A percentile compares a stretch with the other conserved stretches of the same genome.
phyloP scores from a whole-genome alignment of 2,797 vertebrate genomes.

The Cirrhinus mrigala region DNA sequence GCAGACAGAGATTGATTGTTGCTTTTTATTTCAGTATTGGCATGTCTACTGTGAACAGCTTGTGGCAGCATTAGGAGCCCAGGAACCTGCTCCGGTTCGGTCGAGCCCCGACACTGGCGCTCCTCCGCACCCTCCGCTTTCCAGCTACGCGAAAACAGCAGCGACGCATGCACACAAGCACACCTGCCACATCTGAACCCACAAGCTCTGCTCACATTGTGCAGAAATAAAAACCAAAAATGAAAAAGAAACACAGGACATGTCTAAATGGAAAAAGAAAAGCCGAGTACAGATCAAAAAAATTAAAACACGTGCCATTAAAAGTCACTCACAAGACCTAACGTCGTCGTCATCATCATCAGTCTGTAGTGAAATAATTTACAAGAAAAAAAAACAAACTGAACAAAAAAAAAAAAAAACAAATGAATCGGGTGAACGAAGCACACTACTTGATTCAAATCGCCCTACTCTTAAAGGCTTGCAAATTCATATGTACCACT shows the following conservation, averaged over 20 bases:
- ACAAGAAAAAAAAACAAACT: conserved; percentile 75
- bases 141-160: conserved; percentile 72
- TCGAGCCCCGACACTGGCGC: conserved; percentile 56
- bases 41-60: conserved; percentile 97
- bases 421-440: conserved; percentile 67
- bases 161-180: conserved; percentile 60
- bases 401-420: conserved; percentile 66
- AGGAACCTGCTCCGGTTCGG: conserved; percentile 54
- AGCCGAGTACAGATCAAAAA: conserved; percentile 73
- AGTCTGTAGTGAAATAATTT: conserved; percentile 79
- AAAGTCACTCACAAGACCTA: conserved; percentile 68
- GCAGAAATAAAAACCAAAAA: conserved; percentile 62
- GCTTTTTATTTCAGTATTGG: conserved; percentile 86
- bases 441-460: conserved; percentile 66
- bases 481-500: conserved; percentile 70
- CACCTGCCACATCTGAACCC: conserved; percentile 55
- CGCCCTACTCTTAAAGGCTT: conserved; percentile 71
- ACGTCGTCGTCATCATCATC: conserved; percentile 47
- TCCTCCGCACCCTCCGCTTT: conserved; percentile 63
- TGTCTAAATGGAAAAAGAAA: conserved; percentile 76
- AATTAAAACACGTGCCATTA: conserved; percentile 73
- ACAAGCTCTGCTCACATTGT: conserved; percentile 55
- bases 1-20: conserved; percentile 49
- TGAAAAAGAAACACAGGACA: conserved; percentile 57
- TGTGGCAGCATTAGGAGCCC: conserved; percentile 89